Conservation (phyloP, 2,113 vertebrate species). For the Malurus cyaneus region DNA sequence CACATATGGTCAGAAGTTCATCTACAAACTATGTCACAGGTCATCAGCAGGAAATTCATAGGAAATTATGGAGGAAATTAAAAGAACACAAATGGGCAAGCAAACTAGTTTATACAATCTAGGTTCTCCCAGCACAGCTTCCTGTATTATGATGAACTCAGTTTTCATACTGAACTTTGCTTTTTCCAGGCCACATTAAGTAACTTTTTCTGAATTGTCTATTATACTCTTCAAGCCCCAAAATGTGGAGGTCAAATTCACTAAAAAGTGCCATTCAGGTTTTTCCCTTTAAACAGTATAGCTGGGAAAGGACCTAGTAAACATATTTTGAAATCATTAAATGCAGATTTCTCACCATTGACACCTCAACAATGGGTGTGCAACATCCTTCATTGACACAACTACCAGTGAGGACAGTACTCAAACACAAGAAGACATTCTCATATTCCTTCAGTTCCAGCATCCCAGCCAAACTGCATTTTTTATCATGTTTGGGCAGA, state of each 20-base stretch:
- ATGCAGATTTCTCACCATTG: neutral
- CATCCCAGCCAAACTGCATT: neutral
- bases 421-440: neutral
- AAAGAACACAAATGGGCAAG: slow-evolving; percentile 23
- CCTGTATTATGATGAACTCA: slow-evolving; percentile 49
- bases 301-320: neutral
- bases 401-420: neutral
- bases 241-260: neutral
- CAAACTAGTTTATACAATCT: slow-evolving; percentile 37
- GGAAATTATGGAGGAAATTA: slow-evolving; percentile 52
- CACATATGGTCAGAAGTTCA: slow-evolving; percentile 1
- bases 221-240: neutral
- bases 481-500: neutral
- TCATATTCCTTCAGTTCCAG: neutral
- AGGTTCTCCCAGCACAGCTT: slow-evolving; percentile 3
- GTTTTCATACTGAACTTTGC: slow-evolving; percentile 17
- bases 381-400: neutral
- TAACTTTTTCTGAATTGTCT: slow-evolving; percentile 26
- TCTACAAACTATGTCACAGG: slow-evolving; percentile 16
- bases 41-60: slow-evolving; percentile 54
- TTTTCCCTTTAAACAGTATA: neutral
- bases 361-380: neutral
- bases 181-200: neutral
- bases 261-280: neutral
- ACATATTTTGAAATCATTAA: neutral